Conservation (phyloP, 92 coral and sea anemone genomes). For the Epizoanthus illoricatus region DNA sequence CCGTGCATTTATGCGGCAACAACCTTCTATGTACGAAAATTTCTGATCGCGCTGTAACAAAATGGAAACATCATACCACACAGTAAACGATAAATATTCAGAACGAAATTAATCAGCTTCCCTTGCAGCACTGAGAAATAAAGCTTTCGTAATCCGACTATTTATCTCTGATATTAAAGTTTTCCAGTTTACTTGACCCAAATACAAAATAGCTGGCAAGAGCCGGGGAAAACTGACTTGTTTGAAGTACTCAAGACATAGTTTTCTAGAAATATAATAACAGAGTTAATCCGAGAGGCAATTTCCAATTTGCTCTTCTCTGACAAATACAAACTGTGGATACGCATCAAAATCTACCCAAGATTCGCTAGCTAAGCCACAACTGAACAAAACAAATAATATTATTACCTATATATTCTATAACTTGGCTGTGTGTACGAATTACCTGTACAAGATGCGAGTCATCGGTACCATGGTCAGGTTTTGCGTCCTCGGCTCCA, state of each 20-base stretch:
- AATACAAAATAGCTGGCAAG: neutral
- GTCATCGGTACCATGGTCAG: conserved; percentile 10
- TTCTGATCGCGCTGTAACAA: too few relatives aligned
- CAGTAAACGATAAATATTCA: neutral
- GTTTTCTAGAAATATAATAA: too few relatives aligned
- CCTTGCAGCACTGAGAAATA: neutral
- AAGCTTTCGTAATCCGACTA: neutral
- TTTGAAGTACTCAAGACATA: too few relatives aligned
- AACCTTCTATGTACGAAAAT: too few relatives aligned
- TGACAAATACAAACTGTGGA: too few relatives aligned
- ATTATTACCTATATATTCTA: neutral
- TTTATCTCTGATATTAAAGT: too few relatives aligned
- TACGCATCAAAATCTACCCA: too few relatives aligned
- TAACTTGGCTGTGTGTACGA: neutral
- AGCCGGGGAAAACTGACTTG: neutral
- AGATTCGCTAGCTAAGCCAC: neutral
- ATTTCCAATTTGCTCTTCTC: too few relatives aligned
- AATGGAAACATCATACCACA: neutral
- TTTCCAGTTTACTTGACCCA: neutral
- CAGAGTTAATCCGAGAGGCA: too few relatives aligned
- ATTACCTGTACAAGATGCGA: conserved; percentile 26
- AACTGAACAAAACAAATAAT: neutral
- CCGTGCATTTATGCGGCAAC: too few relatives aligned
- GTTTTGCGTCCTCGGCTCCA: neutral
- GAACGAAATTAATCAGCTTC: neutral